phyloP scores from a whole-genome alignment of 2,797 vertebrate genomes.

The Lophotriccus pileatus region DNA sequence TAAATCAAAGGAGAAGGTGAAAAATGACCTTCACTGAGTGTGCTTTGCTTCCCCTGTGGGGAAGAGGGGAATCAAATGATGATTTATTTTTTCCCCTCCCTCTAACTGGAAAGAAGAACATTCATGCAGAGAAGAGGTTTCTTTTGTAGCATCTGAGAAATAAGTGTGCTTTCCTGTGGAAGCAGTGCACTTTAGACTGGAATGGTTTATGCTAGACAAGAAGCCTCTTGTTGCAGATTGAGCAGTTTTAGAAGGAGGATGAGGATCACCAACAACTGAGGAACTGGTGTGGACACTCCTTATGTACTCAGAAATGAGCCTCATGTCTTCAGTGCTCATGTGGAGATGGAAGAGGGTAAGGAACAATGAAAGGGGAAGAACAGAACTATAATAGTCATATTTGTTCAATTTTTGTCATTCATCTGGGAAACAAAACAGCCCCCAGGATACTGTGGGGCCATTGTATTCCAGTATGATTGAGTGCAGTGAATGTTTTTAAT shows the following conservation, averaged over 20 bases:
- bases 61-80: neutral
- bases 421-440: neutral
- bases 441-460: neutral
- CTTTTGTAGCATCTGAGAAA: neutral
- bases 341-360: neutral
- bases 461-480: neutral
- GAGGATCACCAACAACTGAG: neutral
- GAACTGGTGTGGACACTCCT: neutral
- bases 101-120: neutral
- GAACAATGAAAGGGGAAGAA: neutral
- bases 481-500: neutral
- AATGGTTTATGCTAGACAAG: neutral
- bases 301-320: neutral
- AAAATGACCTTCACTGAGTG: neutral
- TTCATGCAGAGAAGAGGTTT: neutral
- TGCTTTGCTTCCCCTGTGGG: neutral
- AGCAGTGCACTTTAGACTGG: neutral
- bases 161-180: neutral
- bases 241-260: neutral
- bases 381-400: neutral
- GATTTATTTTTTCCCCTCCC: neutral
- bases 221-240: neutral
- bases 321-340: neutral
- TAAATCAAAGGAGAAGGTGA: neutral
- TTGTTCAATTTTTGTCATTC: neutral